A percentile compares a stretch with the other conserved stretches of the same genome.
Evolutionary conservation across 1,140 invertebrate genomes (phyloP).

Genomic region (Bombus difficillimus): DNA sequence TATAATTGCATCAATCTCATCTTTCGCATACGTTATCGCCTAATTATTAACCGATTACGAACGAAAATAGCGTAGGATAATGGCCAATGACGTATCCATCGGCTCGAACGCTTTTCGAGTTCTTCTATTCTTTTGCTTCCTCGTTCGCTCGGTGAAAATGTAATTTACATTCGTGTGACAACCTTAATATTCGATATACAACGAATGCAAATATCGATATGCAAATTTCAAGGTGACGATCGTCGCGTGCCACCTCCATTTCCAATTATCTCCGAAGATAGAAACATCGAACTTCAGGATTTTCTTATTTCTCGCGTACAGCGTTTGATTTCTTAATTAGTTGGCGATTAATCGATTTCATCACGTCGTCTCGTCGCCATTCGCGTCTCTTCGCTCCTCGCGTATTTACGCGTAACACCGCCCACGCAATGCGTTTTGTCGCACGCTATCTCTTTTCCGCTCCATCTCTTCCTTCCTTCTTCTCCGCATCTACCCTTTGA

Average conservation of each 20-base stretch:
- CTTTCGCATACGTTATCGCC: constrained; percentile 17
- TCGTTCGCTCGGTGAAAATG: neutral
- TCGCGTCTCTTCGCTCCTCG: neutral
- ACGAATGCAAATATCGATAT: constrained; percentile 25
- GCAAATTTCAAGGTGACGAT: constrained; percentile 24
- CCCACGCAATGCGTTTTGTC: constrained; percentile 34
- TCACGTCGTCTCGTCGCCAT: neutral
- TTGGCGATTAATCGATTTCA: neutral
- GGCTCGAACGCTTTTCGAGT: neutral
- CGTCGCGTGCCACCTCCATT: constrained; percentile 24
- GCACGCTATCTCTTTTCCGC: constrained; percentile 37
- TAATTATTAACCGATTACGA: constrained; percentile 1
- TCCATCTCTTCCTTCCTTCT: constrained; percentile 43
- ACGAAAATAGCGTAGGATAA: constrained; percentile 24
- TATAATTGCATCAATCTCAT: constrained; percentile 12
- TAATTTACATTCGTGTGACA: constrained; percentile 19
- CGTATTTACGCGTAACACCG: neutral
- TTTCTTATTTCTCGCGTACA: neutral
- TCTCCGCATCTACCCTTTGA: constrained; percentile 36
- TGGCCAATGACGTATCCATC: neutral
- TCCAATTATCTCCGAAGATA: constrained; percentile 11
- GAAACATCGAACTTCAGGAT: neutral
- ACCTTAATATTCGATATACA: constrained; percentile 43
- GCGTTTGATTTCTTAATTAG: neutral
- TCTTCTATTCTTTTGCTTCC: neutral